A percentile compares a stretch with the other conserved stretches of the same genome.
phyloP scores from a whole-genome alignment of 2,888 invertebrate genomes.

The Acrocyrtus sp. region DNA sequence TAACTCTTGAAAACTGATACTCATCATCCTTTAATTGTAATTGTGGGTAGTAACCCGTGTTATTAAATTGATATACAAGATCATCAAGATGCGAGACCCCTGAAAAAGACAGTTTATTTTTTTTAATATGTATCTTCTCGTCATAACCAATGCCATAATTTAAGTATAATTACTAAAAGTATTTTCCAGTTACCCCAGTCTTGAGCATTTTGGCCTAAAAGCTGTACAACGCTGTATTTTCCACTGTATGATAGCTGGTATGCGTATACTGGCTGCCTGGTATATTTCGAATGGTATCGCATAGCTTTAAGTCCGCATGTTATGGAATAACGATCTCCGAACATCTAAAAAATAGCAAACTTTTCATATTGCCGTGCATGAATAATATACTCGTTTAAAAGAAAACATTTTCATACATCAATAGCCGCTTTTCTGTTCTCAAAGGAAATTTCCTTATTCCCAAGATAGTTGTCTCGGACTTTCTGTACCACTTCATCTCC shows the following conservation, averaged over 20 bases:
- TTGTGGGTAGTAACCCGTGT: slow-evolving; percentile 51
- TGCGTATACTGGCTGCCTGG: slow-evolving; percentile 56
- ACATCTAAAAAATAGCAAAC: slow-evolving; percentile 48
- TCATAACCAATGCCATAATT: not conserved
- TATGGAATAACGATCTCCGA: slow-evolving; percentile 56
- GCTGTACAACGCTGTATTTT: slow-evolving; percentile 56
- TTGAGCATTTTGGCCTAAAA: slow-evolving; percentile 55
- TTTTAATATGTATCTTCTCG: not conserved
- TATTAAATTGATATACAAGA: slow-evolving; percentile 58
- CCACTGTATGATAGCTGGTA: slow-evolving; percentile 56
- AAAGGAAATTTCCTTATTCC: slow-evolving; percentile 50
- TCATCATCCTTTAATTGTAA: slow-evolving; percentile 55
- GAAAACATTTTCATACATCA: too few relatives aligned
- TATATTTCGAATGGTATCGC: slow-evolving; percentile 53
- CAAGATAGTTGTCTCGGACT: slow-evolving; percentile 54
- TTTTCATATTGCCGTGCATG: not conserved
- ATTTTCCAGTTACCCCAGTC: slow-evolving; percentile 58
- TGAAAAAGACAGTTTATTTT: slow-evolving; percentile 9
- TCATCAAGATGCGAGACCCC: slow-evolving; percentile 60
- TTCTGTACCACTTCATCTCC: slow-evolving; percentile 14
- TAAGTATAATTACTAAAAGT: not conserved
- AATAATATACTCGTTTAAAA: slow-evolving; percentile 1
- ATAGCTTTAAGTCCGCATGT: slow-evolving; percentile 59
- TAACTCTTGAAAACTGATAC: slow-evolving; percentile 45
- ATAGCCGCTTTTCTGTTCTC: slow-evolving; percentile 49